These are phyloP conservation scores for Byasa hedistus DNA, from an alignment of 2,888 invertebrate genomes.

Conservation along the genomic window DNA sequence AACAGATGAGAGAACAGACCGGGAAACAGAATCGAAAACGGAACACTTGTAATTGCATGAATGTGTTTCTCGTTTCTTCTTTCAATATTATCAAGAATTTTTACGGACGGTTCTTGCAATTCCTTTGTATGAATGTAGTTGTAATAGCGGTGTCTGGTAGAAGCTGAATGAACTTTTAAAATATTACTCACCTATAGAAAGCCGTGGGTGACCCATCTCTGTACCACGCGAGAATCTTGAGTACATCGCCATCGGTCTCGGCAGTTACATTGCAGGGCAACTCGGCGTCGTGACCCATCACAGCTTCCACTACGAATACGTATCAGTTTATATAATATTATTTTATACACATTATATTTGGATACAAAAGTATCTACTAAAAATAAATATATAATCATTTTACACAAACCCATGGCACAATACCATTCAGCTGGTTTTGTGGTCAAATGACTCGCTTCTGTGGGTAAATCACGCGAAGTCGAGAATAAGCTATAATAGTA, in stretches of 20 bases:
- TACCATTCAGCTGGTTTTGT: background rate
- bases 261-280: slow-evolving; percentile 67
- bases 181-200: slow-evolving; percentile 63
- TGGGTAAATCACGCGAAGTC: background rate
- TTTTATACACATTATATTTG: too few species aligned
- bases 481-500: background rate
- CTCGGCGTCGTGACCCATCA: slow-evolving; percentile 61
- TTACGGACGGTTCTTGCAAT: too few species aligned
- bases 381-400: too few species aligned
- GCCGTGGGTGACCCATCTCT: slow-evolving; percentile 59
- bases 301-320: slow-evolving; percentile 54
- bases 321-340: background rate
- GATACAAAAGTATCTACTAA: too few species aligned
- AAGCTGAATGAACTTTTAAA: background rate
- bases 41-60: too few species aligned
- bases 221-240: slow-evolving; percentile 69
- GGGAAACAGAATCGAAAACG: too few species aligned
- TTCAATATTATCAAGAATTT: too few species aligned
- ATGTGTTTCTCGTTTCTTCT: too few species aligned
- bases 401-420: too few species aligned
- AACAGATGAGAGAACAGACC: too few species aligned
- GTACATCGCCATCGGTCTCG: slow-evolving; percentile 55
- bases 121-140: too few species aligned
- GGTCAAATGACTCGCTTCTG: background rate
- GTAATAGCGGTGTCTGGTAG: background rate